Conservation (phyloP, 2,113 vertebrate genomes). For the Micronisus gabar region DNA sequence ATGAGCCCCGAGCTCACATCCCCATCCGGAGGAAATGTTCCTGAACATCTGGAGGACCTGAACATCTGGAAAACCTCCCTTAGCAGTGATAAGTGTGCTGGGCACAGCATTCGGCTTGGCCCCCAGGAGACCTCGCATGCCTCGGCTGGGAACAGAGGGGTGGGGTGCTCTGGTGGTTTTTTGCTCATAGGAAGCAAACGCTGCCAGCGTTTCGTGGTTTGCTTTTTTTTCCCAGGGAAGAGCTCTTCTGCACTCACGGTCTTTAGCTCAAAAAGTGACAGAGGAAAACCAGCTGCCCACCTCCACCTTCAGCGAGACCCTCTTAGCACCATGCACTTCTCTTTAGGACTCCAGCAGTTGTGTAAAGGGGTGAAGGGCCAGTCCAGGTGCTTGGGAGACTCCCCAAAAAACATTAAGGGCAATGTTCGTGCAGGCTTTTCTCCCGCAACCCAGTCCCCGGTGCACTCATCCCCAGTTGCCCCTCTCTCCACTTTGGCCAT, state of each 20-base stretch:
- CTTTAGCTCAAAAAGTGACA: background rate
- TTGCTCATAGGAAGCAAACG: background rate
- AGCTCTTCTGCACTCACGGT: background rate
- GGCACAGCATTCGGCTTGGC: background rate
- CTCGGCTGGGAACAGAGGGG: background rate
- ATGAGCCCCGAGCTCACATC: background rate
- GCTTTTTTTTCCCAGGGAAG: background rate
- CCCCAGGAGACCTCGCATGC: background rate
- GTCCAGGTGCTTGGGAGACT: background rate
- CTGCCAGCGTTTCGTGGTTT: background rate
- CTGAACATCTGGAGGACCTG: conserved; percentile 50
- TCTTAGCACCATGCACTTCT: background rate
- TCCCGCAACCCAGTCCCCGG: background rate
- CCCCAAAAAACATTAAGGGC: background rate
- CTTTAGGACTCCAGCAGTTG: background rate
- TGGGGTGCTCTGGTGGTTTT: background rate
- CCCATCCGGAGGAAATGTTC: conserved; percentile 24
- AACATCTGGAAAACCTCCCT: conserved; percentile 55
- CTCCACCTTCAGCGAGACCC: background rate
- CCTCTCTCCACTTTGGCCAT: background rate
- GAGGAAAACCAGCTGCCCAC: background rate
- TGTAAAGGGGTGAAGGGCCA: background rate
- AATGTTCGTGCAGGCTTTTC: background rate
- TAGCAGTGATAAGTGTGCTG: background rate
- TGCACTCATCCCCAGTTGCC: background rate